Conservation (phyloP, 92 coral and sea anemone species). For the Plumapathes pennacea region DNA sequence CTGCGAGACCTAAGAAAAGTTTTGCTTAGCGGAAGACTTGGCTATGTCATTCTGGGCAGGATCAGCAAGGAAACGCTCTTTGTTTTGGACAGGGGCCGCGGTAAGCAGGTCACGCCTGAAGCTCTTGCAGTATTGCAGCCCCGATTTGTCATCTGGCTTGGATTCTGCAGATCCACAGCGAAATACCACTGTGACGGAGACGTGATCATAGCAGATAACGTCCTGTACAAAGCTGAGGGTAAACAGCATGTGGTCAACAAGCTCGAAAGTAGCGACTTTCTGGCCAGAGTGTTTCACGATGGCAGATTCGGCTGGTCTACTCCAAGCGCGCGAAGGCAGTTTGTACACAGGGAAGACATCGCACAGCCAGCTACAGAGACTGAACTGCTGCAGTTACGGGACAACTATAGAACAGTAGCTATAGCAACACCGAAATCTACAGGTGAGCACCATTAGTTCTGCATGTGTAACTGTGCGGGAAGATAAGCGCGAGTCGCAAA, state of each 20-base stretch:
- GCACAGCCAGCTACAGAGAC: too few relatives aligned
- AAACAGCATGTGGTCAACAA: slow-evolving; percentile 1
- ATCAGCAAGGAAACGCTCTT: slow-evolving; percentile 5
- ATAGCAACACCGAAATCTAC: too few relatives aligned
- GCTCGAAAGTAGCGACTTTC: slow-evolving; percentile 23
- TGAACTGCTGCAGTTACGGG: too few relatives aligned
- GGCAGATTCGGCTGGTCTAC: slow-evolving; percentile 38
- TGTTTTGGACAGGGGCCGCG: slow-evolving; percentile 11
- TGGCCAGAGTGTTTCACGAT: slow-evolving; percentile 26
- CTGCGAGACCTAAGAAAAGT: slow-evolving; percentile 17
- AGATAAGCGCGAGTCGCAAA: too few relatives aligned
- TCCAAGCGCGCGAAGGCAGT: slow-evolving; percentile 24
- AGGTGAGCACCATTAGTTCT: too few relatives aligned
- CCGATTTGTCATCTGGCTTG: slow-evolving; percentile 16
- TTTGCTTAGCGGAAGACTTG: slow-evolving; percentile 6
- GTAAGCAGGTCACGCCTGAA: slow-evolving; percentile 3
- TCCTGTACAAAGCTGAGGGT: background rate
- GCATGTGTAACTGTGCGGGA: too few relatives aligned
- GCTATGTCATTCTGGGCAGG: slow-evolving; percentile 20
- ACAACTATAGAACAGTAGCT: too few relatives aligned
- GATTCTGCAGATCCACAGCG: slow-evolving; percentile 7
- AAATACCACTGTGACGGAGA: slow-evolving; percentile 8
- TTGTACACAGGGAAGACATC: slow-evolving; percentile 26
- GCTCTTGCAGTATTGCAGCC: slow-evolving; percentile 10
- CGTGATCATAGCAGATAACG: slow-evolving; percentile 17